phyloP scores from a whole-genome alignment of 2,888 invertebrate species.

The Apantesis nais region DNA sequence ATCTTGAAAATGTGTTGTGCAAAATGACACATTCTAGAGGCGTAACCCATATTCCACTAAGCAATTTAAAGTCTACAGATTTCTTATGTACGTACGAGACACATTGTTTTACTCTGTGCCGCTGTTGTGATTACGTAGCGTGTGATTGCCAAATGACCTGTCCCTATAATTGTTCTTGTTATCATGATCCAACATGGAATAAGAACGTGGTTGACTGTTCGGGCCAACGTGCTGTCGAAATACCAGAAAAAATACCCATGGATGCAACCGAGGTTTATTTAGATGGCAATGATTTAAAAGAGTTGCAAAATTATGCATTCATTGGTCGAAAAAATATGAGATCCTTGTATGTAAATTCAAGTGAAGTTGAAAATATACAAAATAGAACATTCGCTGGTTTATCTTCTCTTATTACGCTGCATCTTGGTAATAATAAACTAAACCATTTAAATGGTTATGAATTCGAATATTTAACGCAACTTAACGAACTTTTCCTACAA shows the following conservation, averaged over 20 bases:
- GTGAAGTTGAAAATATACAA: conserved; percentile 92
- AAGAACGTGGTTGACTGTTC: conserved; percentile 97
- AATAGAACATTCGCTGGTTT: conserved; percentile 96
- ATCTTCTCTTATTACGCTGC: conserved; percentile 91
- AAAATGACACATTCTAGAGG: conserved; percentile 94
- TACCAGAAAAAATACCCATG: conserved; percentile 96
- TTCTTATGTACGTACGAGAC: conserved; percentile 96
- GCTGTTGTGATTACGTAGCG: conserved; percentile 97
- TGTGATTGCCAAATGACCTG: conserved; percentile 99
- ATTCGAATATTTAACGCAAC: conserved; percentile 92
- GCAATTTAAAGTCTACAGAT: conserved; percentile 91
- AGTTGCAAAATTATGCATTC: conserved; percentile 94
- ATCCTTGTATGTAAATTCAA: conserved; percentile 93
- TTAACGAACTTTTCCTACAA: conserved; percentile 94
- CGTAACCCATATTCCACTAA: conserved; percentile 90
- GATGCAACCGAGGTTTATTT: conserved; percentile 97
- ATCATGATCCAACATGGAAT: conserved; percentile 97
- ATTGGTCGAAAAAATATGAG: conserved; percentile 96
- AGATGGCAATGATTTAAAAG: conserved; percentile 95
- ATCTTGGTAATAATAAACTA: conserved; percentile 94
- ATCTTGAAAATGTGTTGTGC: conserved; percentile 94
- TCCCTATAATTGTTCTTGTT: conserved; percentile 96
- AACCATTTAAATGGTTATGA: conserved; percentile 92
- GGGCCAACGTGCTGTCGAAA: conserved; percentile 89
- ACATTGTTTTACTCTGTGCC: conserved; percentile 96